These are phyloP conservation scores for Trachelus tabidus DNA, from an alignment of 2,888 invertebrate species.

Conservation along the genomic window DNA sequence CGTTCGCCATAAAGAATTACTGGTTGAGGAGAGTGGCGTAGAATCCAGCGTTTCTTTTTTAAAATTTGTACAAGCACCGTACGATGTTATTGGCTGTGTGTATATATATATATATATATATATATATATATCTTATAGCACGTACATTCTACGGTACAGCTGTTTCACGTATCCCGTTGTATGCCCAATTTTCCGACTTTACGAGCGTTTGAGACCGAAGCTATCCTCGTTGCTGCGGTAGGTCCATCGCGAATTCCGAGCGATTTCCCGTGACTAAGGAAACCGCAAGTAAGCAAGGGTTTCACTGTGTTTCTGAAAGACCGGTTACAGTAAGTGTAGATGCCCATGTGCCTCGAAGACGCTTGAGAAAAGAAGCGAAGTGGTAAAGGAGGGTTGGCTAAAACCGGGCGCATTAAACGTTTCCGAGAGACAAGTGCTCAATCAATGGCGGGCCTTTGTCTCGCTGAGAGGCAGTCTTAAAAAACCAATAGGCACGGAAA, in stretches of 20 bases:
- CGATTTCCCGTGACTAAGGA: not conserved
- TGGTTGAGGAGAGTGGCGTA: not conserved
- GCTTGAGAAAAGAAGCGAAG: not conserved
- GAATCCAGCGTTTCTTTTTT: not conserved
- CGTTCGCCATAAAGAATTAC: not conserved
- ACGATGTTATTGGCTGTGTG: not conserved
- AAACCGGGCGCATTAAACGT: conserved; percentile 21
- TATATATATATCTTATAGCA: not conserved
- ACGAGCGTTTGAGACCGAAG: not conserved
- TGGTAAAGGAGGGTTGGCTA: not conserved
- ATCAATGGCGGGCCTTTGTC: conserved; percentile 51
- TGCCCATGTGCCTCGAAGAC: not conserved
- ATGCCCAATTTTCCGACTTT: not conserved
- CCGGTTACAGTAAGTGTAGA: not conserved
- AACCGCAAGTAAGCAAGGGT: not conserved
- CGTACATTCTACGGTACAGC: not conserved
- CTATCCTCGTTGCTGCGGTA: not conserved
- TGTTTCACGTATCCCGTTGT: not conserved
- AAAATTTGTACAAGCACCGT: not conserved
- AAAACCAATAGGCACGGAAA: conserved; percentile 47
- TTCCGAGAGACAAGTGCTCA: conserved; percentile 54
- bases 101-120: not conserved
- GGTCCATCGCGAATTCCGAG: not conserved
- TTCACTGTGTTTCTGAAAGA: not conserved
- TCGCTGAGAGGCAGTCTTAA: conserved; percentile 39